Evolutionary conservation across 2,888 invertebrate genomes (phyloP).

Genomic region (Ophraella communa): DNA sequence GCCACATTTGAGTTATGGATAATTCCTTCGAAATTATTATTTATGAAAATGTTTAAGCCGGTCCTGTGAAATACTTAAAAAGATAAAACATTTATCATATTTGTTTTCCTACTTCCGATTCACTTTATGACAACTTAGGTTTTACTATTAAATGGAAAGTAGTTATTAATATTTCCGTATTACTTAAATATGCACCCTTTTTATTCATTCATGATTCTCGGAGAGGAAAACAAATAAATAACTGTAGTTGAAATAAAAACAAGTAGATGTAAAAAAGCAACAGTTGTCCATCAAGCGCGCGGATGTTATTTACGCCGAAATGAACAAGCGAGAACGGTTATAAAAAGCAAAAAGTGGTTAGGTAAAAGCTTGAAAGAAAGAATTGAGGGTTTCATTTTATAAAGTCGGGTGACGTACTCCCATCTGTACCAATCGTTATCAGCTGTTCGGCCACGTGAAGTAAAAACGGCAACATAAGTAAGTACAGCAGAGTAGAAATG

Average conservation of each 20-base stretch:
- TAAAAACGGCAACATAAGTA: slow-evolving; percentile 26
- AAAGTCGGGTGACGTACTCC: slow-evolving; percentile 4
- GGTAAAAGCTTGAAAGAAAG: not conserved
- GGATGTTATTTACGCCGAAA: not conserved
- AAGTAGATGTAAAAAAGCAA: slow-evolving; percentile 2
- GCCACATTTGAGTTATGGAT: no score
- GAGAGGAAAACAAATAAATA: not conserved
- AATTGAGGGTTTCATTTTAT: slow-evolving; percentile 2
- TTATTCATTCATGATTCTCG: not conserved
- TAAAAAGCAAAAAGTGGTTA: not conserved
- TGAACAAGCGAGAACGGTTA: not conserved
- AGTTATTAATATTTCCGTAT: not conserved
- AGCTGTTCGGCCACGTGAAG: slow-evolving; percentile 49
- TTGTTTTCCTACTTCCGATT: not conserved
- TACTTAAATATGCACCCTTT: not conserved
- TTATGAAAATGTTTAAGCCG: not conserved
- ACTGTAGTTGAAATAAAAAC: not conserved
- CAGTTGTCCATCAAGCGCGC: slow-evolving; percentile 5
- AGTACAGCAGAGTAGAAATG: slow-evolving; percentile 9
- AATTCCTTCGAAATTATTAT: no score
- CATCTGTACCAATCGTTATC: slow-evolving; percentile 34
- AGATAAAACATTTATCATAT: not conserved
- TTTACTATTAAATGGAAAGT: not conserved
- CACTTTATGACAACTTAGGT: not conserved
- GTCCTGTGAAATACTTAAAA: not conserved